These are phyloP conservation scores for Crocuta crocuta DNA, from an alignment of 2,113 vertebrate genomes.

Conservation along the genomic window DNA sequence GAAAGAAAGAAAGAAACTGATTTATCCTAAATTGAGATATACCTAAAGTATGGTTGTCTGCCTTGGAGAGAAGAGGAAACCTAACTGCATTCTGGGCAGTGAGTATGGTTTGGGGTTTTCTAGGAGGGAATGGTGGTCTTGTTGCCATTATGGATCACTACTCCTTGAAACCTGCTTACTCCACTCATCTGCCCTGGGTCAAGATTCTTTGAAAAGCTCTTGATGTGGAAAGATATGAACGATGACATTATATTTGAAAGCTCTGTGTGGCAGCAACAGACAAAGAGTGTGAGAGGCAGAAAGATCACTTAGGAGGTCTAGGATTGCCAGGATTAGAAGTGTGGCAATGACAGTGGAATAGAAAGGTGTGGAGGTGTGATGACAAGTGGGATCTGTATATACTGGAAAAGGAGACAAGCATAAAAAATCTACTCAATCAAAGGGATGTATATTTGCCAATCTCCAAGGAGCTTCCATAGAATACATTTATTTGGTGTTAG, in stretches of 20 bases:
- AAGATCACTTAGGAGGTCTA: background rate
- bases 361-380: background rate
- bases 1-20: background rate
- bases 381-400: background rate
- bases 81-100: background rate
- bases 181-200: background rate
- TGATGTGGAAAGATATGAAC: background rate
- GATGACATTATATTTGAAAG: background rate
- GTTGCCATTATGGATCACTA: background rate
- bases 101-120: background rate
- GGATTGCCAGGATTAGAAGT: background rate
- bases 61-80: background rate
- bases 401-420: background rate
- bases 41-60: background rate
- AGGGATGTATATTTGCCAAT: background rate
- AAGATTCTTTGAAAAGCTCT: background rate
- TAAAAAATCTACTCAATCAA: background rate
- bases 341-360: background rate
- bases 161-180: background rate
- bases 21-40: background rate
- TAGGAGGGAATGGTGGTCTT: background rate
- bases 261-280: background rate
- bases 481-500: background rate
- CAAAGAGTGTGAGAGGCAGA: background rate
- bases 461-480: background rate